Percentiles rank a stretch among this genome's conserved stretches.
Conservation (phyloP, 2,888 invertebrate species). For the Lasioglossum lativentre region DNA sequence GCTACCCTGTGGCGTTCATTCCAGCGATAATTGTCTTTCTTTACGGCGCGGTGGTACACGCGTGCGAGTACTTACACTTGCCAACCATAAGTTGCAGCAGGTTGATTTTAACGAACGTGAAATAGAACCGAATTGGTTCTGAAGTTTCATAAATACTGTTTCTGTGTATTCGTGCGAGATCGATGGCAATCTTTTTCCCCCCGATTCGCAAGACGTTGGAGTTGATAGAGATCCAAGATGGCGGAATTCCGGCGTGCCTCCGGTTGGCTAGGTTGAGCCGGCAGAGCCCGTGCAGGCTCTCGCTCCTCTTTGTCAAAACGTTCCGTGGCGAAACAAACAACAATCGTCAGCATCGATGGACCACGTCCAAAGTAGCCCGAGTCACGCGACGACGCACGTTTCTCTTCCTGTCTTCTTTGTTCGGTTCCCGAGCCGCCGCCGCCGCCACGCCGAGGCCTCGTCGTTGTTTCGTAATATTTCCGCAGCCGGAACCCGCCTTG, state of each 20-base stretch:
- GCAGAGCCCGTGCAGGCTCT: background rate
- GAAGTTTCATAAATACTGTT: background rate
- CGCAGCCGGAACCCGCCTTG: background rate
- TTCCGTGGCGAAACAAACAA: conserved; percentile 25
- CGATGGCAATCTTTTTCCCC: background rate
- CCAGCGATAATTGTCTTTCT: background rate
- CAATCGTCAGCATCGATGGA: conserved; percentile 38
- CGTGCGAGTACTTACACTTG: background rate
- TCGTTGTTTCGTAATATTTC: conserved; percentile 13
- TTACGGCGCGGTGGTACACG: background rate
- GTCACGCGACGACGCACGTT: conserved; percentile 20
- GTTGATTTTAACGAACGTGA: background rate
- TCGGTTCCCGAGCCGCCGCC: background rate
- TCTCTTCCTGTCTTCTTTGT: conserved; percentile 21
- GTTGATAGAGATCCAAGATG: background rate
- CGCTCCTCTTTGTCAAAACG: conserved; percentile 20
- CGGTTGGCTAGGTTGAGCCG: background rate
- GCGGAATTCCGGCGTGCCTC: background rate
- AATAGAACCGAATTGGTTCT: background rate
- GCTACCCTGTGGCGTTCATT: background rate
- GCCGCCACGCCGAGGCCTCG: background rate
- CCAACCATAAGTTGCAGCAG: background rate
- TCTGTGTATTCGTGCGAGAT: background rate
- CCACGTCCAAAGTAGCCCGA: conserved; percentile 8
- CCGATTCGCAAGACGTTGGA: background rate